Conservation (phyloP, 2,797 vertebrate genomes). For the Syndactyla subalaris region DNA sequence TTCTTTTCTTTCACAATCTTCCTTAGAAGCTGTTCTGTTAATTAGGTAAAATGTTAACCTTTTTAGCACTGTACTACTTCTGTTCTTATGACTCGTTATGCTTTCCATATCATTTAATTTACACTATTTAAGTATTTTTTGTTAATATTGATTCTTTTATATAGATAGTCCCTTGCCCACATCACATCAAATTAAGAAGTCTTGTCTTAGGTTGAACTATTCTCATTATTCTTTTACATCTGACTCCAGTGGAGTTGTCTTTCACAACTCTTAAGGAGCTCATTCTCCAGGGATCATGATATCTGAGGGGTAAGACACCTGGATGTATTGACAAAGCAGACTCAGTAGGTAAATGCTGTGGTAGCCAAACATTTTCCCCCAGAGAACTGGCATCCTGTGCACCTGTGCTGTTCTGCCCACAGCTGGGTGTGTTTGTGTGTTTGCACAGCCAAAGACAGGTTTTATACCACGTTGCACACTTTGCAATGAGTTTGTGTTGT, state of each 20-base stretch:
- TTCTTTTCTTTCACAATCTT: not conserved
- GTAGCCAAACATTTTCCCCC: not conserved
- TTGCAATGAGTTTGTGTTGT: not conserved
- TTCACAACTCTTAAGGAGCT: not conserved
- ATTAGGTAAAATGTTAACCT: not conserved
- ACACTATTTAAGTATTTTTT: not conserved
- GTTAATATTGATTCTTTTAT: not conserved
- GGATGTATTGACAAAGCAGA: not conserved
- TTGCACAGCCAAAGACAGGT: not conserved
- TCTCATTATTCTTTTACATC: not conserved
- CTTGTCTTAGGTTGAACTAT: not conserved
- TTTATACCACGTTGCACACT: not conserved
- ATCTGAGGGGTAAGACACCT: not conserved
- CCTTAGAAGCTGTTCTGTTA: not conserved
- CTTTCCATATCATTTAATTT: not conserved
- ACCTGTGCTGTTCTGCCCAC: not conserved
- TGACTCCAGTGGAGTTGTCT: not conserved
- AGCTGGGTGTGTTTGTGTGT: rapidly evolving
- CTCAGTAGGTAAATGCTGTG: rapidly evolving
- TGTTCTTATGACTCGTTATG: not conserved
- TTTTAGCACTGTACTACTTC: not conserved
- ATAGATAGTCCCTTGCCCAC: not conserved
- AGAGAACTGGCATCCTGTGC: not conserved
- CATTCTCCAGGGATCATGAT: not conserved
- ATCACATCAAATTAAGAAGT: not conserved